Percentiles rank a stretch among this genome's conserved stretches.
These are phyloP conservation scores for Rhineura floridana DNA, from an alignment of 2,113 vertebrate species.

Conservation along the genomic window DNA sequence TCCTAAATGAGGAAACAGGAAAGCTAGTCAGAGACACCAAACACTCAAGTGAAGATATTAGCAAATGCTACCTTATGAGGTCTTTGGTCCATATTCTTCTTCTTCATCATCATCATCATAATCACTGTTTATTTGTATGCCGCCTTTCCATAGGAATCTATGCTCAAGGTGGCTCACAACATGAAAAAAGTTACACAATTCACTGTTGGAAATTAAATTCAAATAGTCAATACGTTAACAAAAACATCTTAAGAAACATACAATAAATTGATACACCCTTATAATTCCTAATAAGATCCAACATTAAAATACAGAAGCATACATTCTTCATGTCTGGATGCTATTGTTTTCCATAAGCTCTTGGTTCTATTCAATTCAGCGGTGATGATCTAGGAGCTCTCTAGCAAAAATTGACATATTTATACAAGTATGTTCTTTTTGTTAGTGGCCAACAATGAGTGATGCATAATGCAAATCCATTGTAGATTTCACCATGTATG, in stretches of 20 bases:
- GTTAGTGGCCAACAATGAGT: not conserved
- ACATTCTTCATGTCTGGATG: slow-evolving; percentile 51
- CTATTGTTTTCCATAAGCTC: slow-evolving; percentile 64
- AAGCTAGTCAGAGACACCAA: slow-evolving; percentile 34
- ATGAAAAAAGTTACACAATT: too few species aligned
- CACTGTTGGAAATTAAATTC: too few species aligned
- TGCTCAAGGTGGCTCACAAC: too few species aligned
- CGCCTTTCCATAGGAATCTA: too few species aligned
- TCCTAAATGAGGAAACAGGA: slow-evolving; percentile 22
- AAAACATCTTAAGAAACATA: too few species aligned
- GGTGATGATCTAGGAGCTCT: slow-evolving; percentile 52
- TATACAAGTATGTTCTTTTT: slow-evolving; percentile 36
- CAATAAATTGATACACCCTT: too few species aligned
- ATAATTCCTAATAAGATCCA: too few species aligned
- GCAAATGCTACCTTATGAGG: slow-evolving; percentile 63
- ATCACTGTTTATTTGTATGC: too few species aligned
- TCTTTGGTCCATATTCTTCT: slow-evolving; percentile 51
- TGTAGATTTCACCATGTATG: not conserved
- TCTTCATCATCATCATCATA: too few species aligned
- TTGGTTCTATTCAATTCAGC: slow-evolving; percentile 30
- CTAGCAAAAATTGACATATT: slow-evolving; percentile 56
- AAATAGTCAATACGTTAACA: too few species aligned
- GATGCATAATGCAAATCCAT: slow-evolving; percentile 5
- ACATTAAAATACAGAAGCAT: too few species aligned
- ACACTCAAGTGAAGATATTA: slow-evolving; percentile 10